phyloP scores from a whole-genome alignment of 2,888 invertebrate species.

The Chorisops tibialis region DNA sequence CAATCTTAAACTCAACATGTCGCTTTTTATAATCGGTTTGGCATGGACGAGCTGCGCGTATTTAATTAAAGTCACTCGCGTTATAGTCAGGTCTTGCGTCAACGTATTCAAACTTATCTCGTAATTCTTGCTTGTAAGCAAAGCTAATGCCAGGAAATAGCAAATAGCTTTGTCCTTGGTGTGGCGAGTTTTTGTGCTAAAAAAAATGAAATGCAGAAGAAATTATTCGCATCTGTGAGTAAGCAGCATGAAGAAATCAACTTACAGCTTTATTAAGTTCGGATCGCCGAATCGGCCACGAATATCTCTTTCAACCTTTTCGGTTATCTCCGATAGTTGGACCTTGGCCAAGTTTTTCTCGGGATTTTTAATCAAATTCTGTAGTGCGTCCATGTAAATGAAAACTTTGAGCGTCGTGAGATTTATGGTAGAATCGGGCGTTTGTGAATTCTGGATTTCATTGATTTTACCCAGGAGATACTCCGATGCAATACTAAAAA shows the following conservation, averaged over 20 bases:
- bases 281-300: conserved; percentile 42
- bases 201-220: conserved; percentile 16
- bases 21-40: conserved; percentile 35
- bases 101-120: conserved; percentile 41
- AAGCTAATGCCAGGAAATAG: conserved; percentile 44
- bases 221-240: not conserved
- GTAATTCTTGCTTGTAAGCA: conserved; percentile 42
- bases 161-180: conserved; percentile 46
- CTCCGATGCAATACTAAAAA: conserved; percentile 44
- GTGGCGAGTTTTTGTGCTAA: conserved; percentile 40
- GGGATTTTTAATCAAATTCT: conserved; percentile 41
- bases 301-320: conserved; percentile 48
- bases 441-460: not conserved
- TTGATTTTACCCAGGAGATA: conserved; percentile 34
- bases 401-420: conserved; percentile 43
- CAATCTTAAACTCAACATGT: conserved; percentile 39
- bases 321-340: conserved; percentile 45
- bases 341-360: conserved; percentile 37
- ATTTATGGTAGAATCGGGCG: conserved; percentile 30
- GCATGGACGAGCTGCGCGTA: conserved; percentile 45
- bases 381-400: conserved; percentile 47
- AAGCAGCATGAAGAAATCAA: not conserved
- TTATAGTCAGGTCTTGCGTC: conserved; percentile 40
- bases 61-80: conserved; percentile 41
- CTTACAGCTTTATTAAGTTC: conserved; percentile 16